Evolutionary conservation across 2,797 vertebrate species (phyloP), one percentile per base, ranked within the genome.

Genomic region (Numenius phaeopus): DNA sequence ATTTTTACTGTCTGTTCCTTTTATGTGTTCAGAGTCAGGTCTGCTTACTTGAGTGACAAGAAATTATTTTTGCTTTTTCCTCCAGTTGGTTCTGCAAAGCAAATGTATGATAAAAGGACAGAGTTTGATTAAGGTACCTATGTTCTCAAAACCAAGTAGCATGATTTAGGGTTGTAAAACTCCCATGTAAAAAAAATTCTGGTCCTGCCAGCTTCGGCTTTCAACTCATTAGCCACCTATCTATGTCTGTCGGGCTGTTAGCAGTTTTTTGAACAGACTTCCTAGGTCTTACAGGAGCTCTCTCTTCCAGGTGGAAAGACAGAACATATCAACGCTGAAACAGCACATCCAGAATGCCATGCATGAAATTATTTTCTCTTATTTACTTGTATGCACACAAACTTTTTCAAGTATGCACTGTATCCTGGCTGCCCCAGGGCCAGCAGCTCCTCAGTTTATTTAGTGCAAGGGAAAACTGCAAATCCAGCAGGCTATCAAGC

Each of bases 1-100:
- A 58, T 81, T 96, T 96, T 97, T 86, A 81, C 34, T 49, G 14
- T 49, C 67, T 81, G 64, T 94, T 94, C 81, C 90, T 83, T 94
- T 85, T 64, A 57, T 39, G 27, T 42, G 44, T 64, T 91, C 59
- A 62, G 42, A 87, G 52, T 52, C 87, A 89, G 82, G 75, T 92
- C 75, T 85, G 67, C 75, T 83, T 92, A 75, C 67, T 61, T 81
- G 57, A 93, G 58, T 62, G 77, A 76, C 39, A 82, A 75, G 30
- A 73, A 83, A 70, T 77, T 67, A 59, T 29, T 89, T 83, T 92
- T 52, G 18, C 29, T 59, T 94, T 79, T 92, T 85, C 71, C 40
- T 77, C n/a, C 44, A 64, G 19, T 52, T 89, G 29, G 34, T 81
- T 91, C 77, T 77, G 89, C 71, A 81, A 87, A 94, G 49, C 37